Conservation (phyloP, 2,113 vertebrate genomes). For the Mirza zaza region DNA sequence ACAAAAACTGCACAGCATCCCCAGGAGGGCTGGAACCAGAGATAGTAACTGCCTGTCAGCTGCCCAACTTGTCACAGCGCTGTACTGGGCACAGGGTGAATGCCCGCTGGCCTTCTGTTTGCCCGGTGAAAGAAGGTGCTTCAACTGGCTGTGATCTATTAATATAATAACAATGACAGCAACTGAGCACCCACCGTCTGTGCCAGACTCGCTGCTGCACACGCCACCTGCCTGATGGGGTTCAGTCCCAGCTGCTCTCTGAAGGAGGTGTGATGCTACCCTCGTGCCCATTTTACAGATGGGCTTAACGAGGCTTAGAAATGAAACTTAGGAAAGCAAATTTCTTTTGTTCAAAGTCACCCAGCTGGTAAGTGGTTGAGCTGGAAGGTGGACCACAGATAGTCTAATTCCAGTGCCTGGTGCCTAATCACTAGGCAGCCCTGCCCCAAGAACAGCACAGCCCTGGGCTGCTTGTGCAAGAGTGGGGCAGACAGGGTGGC, state of each 20-base stretch:
- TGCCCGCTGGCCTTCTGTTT: background rate
- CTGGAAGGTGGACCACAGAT: background rate
- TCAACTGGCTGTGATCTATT: background rate
- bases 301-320: background rate
- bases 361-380: background rate
- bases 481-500: background rate
- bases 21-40: background rate
- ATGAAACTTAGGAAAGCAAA: background rate
- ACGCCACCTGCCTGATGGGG: background rate
- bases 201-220: background rate
- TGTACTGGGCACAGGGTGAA: background rate
- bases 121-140: background rate
- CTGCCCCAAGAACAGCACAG: no score
- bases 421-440: background rate
- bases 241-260: background rate
- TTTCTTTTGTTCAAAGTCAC: background rate
- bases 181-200: background rate
- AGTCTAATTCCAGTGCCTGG: background rate
- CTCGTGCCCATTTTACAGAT: slow-evolving; percentile 10
- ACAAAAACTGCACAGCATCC: no score
- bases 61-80: background rate
- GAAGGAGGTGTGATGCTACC: background rate
- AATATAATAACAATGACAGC: background rate
- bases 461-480: background rate
- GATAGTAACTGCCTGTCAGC: background rate